Conservation (phyloP, 2,113 vertebrate genomes). For the Caloenas nicobarica region DNA sequence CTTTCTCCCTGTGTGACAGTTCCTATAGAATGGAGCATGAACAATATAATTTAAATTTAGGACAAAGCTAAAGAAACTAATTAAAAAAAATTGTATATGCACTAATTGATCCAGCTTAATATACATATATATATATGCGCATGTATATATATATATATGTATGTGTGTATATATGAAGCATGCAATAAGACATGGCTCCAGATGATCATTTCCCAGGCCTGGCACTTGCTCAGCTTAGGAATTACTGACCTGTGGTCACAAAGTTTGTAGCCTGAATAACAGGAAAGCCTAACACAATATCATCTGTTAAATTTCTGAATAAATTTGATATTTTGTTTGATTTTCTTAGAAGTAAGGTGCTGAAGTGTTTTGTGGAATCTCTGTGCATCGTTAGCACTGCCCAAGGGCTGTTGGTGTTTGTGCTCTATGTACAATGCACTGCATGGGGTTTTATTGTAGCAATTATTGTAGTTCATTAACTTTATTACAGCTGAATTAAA, state of each 20-base stretch:
- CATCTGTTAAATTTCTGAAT: not conserved
- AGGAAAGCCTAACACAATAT: not conserved
- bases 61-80: not conserved
- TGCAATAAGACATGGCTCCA: not conserved
- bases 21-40: not conserved
- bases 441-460: conserved; percentile 42
- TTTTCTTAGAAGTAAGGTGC: not conserved
- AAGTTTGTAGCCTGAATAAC: not conserved
- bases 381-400: not conserved
- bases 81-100: not conserved
- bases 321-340: not conserved
- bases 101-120: not conserved
- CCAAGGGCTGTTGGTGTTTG: conserved; percentile 5
- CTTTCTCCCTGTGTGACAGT: not conserved
- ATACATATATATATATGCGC: not conserved
- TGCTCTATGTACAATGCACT: not conserved
- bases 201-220: not conserved
- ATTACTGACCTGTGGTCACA: not conserved
- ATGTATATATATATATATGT: too few species aligned
- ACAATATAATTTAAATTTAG: not conserved
- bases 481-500: conserved; percentile 60
- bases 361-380: not conserved
- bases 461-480: conserved; percentile 67
- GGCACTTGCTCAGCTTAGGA: not conserved
- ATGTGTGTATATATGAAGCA: not conserved